Evolutionary conservation across 2,888 invertebrate genomes (phyloP).

Genomic region (Trachelus iudaicus): DNA sequence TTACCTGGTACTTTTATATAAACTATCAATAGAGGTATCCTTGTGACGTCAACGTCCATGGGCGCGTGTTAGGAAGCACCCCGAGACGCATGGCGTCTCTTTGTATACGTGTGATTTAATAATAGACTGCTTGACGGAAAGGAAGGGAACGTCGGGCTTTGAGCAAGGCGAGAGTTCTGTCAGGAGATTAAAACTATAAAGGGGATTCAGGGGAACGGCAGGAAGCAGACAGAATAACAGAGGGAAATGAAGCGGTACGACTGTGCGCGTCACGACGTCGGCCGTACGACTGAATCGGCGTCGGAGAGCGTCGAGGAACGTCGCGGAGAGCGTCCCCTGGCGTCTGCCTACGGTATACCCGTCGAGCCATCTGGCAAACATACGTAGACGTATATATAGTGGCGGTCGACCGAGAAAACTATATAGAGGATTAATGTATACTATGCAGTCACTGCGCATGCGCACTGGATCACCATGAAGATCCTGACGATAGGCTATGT

Average conservation of each 20-base stretch:
- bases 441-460: not conserved
- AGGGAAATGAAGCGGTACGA: not conserved
- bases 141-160: not conserved
- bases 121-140: not conserved
- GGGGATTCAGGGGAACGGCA: not conserved
- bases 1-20: not conserved
- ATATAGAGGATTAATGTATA: conserved; percentile 8
- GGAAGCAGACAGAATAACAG: not conserved
- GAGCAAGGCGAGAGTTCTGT: not conserved
- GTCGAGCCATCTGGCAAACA: conserved; percentile 40
- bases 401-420: not conserved
- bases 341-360: conserved; percentile 1
- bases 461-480: not conserved
- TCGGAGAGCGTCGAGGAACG: not conserved
- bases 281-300: not conserved
- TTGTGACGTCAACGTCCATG: not conserved
- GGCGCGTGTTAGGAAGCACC: not conserved
- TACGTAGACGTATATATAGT: conserved; percentile 17
- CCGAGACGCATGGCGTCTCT: not conserved
- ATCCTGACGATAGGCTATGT: not conserved
- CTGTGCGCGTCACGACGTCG: not conserved
- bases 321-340: not conserved
- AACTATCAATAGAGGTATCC: not conserved
- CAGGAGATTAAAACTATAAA: not conserved
- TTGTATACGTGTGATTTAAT: not conserved